Evolutionary conservation across 2,888 invertebrate species (phyloP).

Genomic region (Eupithecia inturbata): DNA sequence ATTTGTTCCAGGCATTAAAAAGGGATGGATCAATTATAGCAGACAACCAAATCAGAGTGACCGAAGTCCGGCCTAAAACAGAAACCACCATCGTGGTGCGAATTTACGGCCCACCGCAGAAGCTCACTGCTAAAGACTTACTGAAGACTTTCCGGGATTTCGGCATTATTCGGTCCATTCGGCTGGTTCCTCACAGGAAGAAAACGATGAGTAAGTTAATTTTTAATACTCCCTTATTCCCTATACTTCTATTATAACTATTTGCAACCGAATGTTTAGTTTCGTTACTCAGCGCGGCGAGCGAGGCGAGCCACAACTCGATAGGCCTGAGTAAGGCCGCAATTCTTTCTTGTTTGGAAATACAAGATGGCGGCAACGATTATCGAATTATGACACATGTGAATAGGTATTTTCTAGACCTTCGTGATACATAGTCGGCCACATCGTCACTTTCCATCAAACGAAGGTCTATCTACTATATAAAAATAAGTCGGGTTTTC

Average conservation of each 20-base stretch:
- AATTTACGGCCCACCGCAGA: slow-evolving; percentile 59
- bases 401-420: too few species aligned
- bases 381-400: background rate
- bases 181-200: slow-evolving; percentile 65
- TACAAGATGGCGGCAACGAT: too few species aligned
- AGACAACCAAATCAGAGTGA: slow-evolving; percentile 60
- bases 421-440: too few species aligned
- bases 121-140: slow-evolving; percentile 58
- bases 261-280: background rate
- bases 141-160: slow-evolving; percentile 58
- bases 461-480: background rate
- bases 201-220: slow-evolving; percentile 61
- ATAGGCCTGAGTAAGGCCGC: background rate
- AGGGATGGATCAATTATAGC: slow-evolving; percentile 59
- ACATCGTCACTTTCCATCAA: too few species aligned
- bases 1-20: slow-evolving; percentile 62
- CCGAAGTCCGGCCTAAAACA: slow-evolving; percentile 56
- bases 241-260: background rate
- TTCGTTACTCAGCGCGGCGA: background rate
- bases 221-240: background rate
- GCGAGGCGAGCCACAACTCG: background rate
- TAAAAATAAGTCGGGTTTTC: too few species aligned
- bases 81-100: slow-evolving; percentile 66
- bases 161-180: slow-evolving; percentile 67
- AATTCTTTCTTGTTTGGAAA: too few species aligned